Evolutionary conservation across 1,140 invertebrate genomes (phyloP).

Genomic region (Scaptodrosophila lebanonensis): DNA sequence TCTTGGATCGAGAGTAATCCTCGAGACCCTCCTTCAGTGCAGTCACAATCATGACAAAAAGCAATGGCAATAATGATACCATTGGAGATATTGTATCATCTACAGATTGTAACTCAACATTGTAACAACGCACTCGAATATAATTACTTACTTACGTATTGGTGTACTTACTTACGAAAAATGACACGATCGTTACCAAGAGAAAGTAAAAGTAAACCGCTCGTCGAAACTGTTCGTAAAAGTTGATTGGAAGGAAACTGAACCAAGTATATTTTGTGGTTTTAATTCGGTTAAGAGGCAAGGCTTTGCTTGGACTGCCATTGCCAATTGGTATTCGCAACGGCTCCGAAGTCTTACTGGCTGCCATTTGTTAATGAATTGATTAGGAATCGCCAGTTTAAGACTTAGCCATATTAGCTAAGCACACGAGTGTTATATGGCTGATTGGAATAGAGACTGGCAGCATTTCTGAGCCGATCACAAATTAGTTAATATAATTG

Average conservation of each 20-base stretch:
- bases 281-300: conserved; percentile 79
- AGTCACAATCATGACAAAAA: conserved; percentile 87
- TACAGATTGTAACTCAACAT: conserved; percentile 35
- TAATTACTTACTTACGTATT: background rate
- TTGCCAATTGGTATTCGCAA: conserved; percentile 38
- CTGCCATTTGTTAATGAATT: too few relatives aligned
- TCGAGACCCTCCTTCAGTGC: conserved; percentile 89
- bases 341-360: conserved; percentile 1
- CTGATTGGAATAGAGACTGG: conserved; percentile 37
- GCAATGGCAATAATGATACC: conserved; percentile 85
- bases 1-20: conserved; percentile 85
- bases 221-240: conserved; percentile 89
- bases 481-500: too few relatives aligned
- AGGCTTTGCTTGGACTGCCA: background rate
- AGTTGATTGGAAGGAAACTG: conserved; percentile 88
- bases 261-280: conserved; percentile 86
- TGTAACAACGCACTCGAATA: background rate
- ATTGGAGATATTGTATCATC: conserved; percentile 86
- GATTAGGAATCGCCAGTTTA: background rate
- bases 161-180: conserved; percentile 80
- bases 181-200: conserved; percentile 81
- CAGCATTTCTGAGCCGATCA: too few relatives aligned
- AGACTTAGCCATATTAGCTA: conserved; percentile 8
- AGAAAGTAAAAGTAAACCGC: conserved; percentile 92
- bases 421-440: conserved; percentile 30